phyloP scores from a whole-genome alignment of 1,140 invertebrate species.

The Drosophila yakuba region DNA sequence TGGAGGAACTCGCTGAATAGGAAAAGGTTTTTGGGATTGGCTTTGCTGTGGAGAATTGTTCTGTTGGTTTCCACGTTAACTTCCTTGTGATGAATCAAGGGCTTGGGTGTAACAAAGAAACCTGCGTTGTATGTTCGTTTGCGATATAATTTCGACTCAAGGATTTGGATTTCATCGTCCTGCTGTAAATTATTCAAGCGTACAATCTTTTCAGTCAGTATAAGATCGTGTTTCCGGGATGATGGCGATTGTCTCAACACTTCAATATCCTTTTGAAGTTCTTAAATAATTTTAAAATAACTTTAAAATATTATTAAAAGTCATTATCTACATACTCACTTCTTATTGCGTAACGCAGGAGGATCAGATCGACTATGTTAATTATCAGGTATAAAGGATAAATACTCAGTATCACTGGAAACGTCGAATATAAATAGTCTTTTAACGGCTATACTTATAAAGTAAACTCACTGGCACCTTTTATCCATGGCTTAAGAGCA shows the following conservation, averaged over 20 bases:
- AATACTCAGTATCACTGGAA: slow-evolving; percentile 21
- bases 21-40: slow-evolving; percentile 35
- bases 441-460: background rate
- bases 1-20: slow-evolving; percentile 35
- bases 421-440: background rate
- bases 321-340: slow-evolving; percentile 27
- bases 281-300: background rate
- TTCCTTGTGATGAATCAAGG: background rate
- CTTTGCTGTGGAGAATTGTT: slow-evolving; percentile 15
- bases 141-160: background rate
- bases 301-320: too few species aligned
- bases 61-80: slow-evolving; percentile 16
- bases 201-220: background rate
- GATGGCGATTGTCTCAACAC: background rate
- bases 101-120: slow-evolving; percentile 11
- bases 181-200: background rate
- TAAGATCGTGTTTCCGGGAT: background rate
- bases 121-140: background rate
- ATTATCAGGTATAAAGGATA: slow-evolving; percentile 43
- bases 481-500: background rate
- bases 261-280: slow-evolving; percentile 26
- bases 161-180: slow-evolving; percentile 22
- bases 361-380: slow-evolving; percentile 36
- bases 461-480: slow-evolving; percentile 20
- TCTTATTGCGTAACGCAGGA: slow-evolving; percentile 24